Conservation (phyloP, 2,888 invertebrate species). For the Drosophila vallismaia region DNA sequence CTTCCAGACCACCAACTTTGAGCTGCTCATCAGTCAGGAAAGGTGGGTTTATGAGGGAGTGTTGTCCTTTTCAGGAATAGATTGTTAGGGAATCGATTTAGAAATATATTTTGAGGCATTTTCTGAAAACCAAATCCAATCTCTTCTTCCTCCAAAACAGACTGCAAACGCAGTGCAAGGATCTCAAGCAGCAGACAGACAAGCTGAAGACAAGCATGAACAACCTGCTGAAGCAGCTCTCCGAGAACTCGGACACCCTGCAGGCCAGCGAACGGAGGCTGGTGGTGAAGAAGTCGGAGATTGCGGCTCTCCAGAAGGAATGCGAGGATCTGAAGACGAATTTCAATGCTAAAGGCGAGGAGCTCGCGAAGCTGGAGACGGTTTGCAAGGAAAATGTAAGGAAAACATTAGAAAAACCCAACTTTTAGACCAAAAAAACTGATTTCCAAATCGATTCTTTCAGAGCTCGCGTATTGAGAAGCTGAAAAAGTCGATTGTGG, state of each 20-base stretch:
- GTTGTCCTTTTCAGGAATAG: no score
- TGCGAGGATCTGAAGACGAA: constrained; percentile 71
- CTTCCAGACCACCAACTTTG: constrained; percentile 82
- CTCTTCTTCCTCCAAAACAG: constrained; percentile 39
- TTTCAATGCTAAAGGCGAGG: constrained; percentile 70
- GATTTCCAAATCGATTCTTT: background rate
- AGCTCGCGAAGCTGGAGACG: constrained; percentile 71
- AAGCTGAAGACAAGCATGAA: constrained; percentile 78
- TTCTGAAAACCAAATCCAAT: no score
- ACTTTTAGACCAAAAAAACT: no score
- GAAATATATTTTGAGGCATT: no score
- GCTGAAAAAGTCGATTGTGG: constrained; percentile 80
- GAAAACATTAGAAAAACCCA: background rate
- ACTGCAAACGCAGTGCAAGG: constrained; percentile 80
- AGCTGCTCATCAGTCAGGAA: constrained; percentile 82
- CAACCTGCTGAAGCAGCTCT: constrained; percentile 79
- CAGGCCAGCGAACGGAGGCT: constrained; percentile 79
- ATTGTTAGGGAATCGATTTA: no score
- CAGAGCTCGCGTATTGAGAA: constrained; percentile 80
- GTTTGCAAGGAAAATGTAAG: constrained; percentile 79
- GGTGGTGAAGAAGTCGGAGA: constrained; percentile 78
- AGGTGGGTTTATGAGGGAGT: constrained; percentile 55
- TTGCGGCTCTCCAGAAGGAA: constrained; percentile 75
- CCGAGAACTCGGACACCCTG: constrained; percentile 77
- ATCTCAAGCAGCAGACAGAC: constrained; percentile 79